Conservation (phyloP, 1,140 invertebrate genomes). For the Danaus melanippus region DNA sequence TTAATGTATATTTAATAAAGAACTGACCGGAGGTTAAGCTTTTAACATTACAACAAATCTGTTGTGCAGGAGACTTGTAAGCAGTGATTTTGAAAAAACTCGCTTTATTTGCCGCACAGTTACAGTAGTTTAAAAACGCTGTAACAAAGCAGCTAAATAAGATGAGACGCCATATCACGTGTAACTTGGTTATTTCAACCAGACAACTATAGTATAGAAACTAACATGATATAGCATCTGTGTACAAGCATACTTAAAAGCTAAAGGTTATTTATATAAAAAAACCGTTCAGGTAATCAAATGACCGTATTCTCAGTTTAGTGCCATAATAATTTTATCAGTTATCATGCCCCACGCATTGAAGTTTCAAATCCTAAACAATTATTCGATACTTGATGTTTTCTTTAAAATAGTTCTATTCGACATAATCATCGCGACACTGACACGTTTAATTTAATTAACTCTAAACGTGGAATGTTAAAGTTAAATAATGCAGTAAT, state of each 20-base stretch:
- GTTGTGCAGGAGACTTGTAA: constrained; percentile 1
- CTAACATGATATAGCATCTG: constrained; percentile 15
- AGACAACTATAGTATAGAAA: constrained; percentile 14
- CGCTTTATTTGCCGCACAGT: constrained; percentile 16
- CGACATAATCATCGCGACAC: too few relatives aligned
- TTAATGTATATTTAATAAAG: constrained; percentile 3
- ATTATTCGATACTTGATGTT: too few relatives aligned
- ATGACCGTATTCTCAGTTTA: constrained; percentile 1
- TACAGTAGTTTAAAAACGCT: constrained; percentile 8
- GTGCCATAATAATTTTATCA: too few relatives aligned
- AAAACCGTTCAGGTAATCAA: constrained; percentile 12
- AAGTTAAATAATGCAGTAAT: too few relatives aligned
- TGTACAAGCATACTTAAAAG: constrained; percentile 15
- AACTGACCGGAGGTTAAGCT: constrained; percentile 5
- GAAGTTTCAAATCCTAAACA: too few relatives aligned
- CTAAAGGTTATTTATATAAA: constrained; percentile 11
- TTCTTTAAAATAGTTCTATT: too few relatives aligned
- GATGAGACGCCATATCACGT: constrained; percentile 10
- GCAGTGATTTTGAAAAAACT: constrained; percentile 1
- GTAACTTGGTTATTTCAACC: constrained; percentile 12
- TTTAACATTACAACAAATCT: constrained; percentile 6
- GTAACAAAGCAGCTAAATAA: constrained; percentile 16
- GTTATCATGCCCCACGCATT: too few relatives aligned
- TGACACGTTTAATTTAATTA: too few relatives aligned
- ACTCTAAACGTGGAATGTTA: too few relatives aligned